Percentiles rank a stretch among this genome's conserved stretches.
Evolutionary conservation across 2,113 vertebrate species (phyloP).

Genomic region (Sturnus vulgaris): DNA sequence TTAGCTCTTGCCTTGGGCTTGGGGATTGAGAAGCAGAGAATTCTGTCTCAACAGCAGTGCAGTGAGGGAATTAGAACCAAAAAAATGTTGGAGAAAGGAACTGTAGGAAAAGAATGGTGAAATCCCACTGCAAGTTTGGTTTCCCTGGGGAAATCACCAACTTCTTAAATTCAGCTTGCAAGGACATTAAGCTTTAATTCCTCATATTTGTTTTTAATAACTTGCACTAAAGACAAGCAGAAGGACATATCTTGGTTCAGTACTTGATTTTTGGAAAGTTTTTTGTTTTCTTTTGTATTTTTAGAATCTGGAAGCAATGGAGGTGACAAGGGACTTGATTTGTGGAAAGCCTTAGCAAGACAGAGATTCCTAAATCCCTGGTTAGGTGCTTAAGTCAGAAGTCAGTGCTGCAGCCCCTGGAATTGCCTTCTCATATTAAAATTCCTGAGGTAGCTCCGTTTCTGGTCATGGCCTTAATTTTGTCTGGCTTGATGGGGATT

Average conservation of each 20-base stretch:
- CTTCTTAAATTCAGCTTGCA: background rate
- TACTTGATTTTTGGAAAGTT: background rate
- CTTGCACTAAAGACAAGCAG: background rate
- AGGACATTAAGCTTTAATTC: background rate
- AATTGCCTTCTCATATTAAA: background rate
- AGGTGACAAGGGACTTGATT: background rate
- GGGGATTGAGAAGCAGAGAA: background rate
- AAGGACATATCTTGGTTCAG: background rate
- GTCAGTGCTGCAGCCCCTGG: background rate
- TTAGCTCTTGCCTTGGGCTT: background rate
- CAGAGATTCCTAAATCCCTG: background rate
- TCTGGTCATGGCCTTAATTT: background rate
- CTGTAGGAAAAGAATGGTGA: background rate
- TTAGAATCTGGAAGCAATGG: background rate
- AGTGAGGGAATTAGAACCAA: background rate
- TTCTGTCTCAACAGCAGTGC: background rate
- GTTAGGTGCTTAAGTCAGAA: background rate
- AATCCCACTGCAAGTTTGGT: background rate
- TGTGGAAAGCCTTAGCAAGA: background rate
- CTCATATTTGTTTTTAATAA: background rate
- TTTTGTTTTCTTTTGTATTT: background rate
- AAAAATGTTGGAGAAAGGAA: background rate
- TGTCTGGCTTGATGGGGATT: background rate
- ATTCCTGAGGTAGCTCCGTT: background rate
- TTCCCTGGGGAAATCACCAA: background rate